Percentiles rank a stretch among this genome's conserved stretches.
Evolutionary conservation across 2,113 vertebrate species (phyloP).

Genomic region (Cisticola juncidis): DNA sequence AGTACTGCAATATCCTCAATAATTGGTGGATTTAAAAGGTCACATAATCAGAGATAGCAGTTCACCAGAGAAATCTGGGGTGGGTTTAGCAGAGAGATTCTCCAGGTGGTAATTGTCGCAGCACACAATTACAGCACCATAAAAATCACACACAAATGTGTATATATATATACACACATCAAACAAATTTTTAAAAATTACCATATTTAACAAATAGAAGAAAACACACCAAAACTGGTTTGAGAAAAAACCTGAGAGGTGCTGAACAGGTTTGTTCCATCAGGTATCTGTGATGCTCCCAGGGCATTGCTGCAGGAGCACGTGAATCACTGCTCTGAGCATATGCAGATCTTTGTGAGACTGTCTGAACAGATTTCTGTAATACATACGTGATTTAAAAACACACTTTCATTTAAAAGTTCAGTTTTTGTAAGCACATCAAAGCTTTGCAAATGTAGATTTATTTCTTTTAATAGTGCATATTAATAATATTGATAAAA

Average conservation of each 20-base stretch:
- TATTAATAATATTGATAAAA: constrained; percentile 58
- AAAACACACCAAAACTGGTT: background rate
- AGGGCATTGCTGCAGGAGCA: background rate
- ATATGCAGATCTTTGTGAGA: background rate
- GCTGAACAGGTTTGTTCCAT: background rate
- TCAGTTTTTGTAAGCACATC: constrained; percentile 36
- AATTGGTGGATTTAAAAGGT: background rate
- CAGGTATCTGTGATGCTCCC: background rate
- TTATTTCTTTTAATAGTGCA: constrained; percentile 30
- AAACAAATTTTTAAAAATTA: background rate
- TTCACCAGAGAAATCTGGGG: background rate
- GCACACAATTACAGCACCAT: background rate
- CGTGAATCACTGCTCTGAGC: background rate
- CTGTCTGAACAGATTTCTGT: constrained; percentile 4
- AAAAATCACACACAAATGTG: background rate
- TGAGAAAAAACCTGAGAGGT: background rate
- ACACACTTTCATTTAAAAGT: constrained; percentile 21
- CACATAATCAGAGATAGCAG: background rate
- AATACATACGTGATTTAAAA: constrained; percentile 31
- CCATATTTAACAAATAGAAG: background rate
- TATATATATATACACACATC: rapidly evolving
- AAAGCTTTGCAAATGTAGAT: constrained; percentile 57
- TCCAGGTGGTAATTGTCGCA: background rate
- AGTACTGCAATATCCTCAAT: too few species aligned
- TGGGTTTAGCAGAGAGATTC: background rate